These are phyloP conservation scores for Atta texana DNA, from an alignment of 1,140 invertebrate genomes.

Conservation along the genomic window DNA sequence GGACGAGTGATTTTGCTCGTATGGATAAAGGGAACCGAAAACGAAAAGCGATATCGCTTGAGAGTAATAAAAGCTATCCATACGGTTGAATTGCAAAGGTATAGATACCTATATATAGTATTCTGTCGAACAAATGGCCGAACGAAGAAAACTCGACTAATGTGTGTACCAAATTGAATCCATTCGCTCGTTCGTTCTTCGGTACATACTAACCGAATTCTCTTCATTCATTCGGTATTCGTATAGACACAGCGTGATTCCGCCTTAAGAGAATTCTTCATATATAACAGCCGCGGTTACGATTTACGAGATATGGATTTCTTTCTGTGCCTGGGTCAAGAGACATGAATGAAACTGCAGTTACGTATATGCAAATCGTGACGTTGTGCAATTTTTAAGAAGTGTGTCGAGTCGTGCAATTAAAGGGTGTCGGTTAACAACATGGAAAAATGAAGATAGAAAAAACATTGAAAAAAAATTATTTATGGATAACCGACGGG, in stretches of 20 bases:
- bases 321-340: slow-evolving; percentile 19
- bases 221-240: slow-evolving; percentile 3
- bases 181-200: slow-evolving; percentile 30
- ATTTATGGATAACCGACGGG: slow-evolving; percentile 15
- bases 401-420: slow-evolving; percentile 69
- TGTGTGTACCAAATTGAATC: slow-evolving; percentile 28
- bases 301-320: slow-evolving; percentile 2
- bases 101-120: neutral
- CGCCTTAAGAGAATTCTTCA: slow-evolving; percentile 32
- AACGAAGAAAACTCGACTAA: slow-evolving; percentile 35
- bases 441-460: slow-evolving; percentile 1
- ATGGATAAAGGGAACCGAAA: neutral
- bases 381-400: slow-evolving; percentile 69
- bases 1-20: slow-evolving; percentile 5
- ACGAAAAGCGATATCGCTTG: neutral
- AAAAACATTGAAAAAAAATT: slow-evolving; percentile 40
- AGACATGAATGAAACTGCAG: slow-evolving; percentile 72
- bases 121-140: neutral
- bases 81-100: slow-evolving; percentile 2
- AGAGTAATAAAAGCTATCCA: slow-evolving; percentile 41
- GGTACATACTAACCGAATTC: slow-evolving; percentile 31
- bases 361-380: slow-evolving; percentile 68
- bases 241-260: neutral
- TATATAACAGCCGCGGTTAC: neutral
- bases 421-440: slow-evolving; percentile 60